Base-by-base conservation (phyloP, 2,888 invertebrate genomes). In the Orthosia gracilis region DNA sequence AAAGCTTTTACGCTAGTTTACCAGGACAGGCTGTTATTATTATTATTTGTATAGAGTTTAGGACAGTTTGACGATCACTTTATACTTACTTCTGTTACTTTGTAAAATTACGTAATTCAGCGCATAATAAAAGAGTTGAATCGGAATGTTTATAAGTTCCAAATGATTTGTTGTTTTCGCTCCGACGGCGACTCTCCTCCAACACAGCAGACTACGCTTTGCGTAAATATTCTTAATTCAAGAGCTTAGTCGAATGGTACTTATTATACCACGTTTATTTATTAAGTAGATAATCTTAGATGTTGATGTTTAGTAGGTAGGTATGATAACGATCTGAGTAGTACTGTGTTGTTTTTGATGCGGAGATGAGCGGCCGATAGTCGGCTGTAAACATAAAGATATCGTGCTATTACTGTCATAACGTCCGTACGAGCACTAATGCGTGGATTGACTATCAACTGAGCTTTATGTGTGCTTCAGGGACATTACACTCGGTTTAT, bases 331-430 rank as follows among this genome's bases (percentile, higher is more conserved):
- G n/a, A 55, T 31, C 45, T 13, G 26, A 45, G 13, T 54, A 26
- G 45, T n/a, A 13, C 9, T 17, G 50, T 49, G 58, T 57, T 55
- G 21, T 71, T 71, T 76, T 18, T 49, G 47, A 55, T 40, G 40
- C 4, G 54, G 13, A 50, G 58, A 67, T 67, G 49, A 62, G 18
- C n/a, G 45, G 15, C 63, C 55, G 52, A 63, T 57, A 49, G 40
- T 15, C 58, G 69, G 26, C 45, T 70, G 52, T 58, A 63, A 63
- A 71, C 78, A 50, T 78, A 64, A 67, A 78, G 72, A 71, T 78
- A 71, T 59, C 66, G 58, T 62, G 49, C 21, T 45, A 12, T 23
- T 55, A 71, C 31, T 12, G 57, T 23, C 49, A 9, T 23, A 23
- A 49, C 31, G 15, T 31, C 31, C 21, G 62, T 31, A 63, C 40